Conservation (phyloP, 2,888 invertebrate species). For the Rhagium mordax region DNA sequence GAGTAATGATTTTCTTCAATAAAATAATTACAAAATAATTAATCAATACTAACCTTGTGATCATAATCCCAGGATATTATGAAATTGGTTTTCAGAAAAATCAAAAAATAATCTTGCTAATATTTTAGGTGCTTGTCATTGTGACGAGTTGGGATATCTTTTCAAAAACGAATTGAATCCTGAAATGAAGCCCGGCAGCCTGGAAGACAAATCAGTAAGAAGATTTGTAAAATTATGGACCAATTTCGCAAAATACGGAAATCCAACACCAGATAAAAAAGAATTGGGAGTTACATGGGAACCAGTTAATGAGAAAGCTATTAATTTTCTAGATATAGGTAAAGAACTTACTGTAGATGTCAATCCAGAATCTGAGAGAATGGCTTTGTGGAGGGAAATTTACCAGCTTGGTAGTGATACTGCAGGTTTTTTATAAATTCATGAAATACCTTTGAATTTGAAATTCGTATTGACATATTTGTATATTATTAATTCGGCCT, state of each 20-base stretch:
- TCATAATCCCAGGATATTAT: too few relatives aligned
- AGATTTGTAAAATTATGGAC: slow-evolving; percentile 59
- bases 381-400: slow-evolving; percentile 58
- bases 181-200: slow-evolving; percentile 49
- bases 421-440: slow-evolving; percentile 19
- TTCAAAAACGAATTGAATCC: slow-evolving; percentile 51
- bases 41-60: too few relatives aligned
- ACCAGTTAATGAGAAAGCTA: slow-evolving; percentile 47
- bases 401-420: slow-evolving; percentile 11
- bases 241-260: slow-evolving; percentile 59
- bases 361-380: slow-evolving; percentile 56
- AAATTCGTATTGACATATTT: too few relatives aligned
- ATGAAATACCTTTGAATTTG: too few relatives aligned
- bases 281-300: slow-evolving; percentile 55
- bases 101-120: not conserved
- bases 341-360: slow-evolving; percentile 49
- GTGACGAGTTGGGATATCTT: slow-evolving; percentile 57
- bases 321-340: slow-evolving; percentile 60
- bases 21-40: too few relatives aligned
- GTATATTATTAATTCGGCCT: too few relatives aligned
- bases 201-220: slow-evolving; percentile 56
- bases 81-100: not conserved
- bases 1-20: too few relatives aligned
- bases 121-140: slow-evolving; percentile 53
- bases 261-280: slow-evolving; percentile 51